These are phyloP conservation scores for Phanerotoma sp. DNA, from an alignment of 2,888 invertebrate species.

Conservation along the genomic window DNA sequence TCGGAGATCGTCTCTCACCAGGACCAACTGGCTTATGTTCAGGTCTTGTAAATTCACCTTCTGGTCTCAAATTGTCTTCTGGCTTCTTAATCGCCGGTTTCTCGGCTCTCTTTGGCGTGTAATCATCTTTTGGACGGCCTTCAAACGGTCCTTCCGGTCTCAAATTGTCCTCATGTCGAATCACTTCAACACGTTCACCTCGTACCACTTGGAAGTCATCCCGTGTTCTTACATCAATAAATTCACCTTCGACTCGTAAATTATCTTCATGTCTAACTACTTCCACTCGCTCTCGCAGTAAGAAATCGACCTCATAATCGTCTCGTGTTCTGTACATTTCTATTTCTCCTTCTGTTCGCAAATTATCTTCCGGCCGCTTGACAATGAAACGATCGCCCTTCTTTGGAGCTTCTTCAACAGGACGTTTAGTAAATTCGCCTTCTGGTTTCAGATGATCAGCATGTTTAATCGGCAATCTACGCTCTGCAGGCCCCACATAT, in stretches of 20 bases:
- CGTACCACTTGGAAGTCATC: constrained; percentile 61
- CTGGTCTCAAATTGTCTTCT: constrained; percentile 59
- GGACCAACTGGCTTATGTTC: constrained; percentile 48
- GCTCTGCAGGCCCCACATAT: constrained; percentile 61
- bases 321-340: too few species aligned
- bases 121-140: constrained; percentile 59
- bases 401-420: constrained; percentile 42
- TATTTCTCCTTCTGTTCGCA: constrained; percentile 59
- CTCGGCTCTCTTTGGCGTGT: constrained; percentile 63
- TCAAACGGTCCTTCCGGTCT: constrained; percentile 69
- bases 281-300: constrained; percentile 45
- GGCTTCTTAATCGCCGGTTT: constrained; percentile 53
- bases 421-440: constrained; percentile 54
- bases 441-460: constrained; percentile 64
- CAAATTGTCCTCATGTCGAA: constrained; percentile 68
- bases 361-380: too few species aligned
- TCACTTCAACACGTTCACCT: constrained; percentile 56
- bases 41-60: constrained; percentile 54
- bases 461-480: constrained; percentile 59
- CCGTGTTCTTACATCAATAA: too few species aligned
- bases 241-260: too few species aligned
- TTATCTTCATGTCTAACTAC: constrained; percentile 61
- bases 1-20: constrained; percentile 26
- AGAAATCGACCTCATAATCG: too few species aligned
- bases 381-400: too few species aligned